A percentile compares a stretch with the other conserved stretches of the same genome.
Conservation (phyloP, 2,113 vertebrate genomes). For the Scalopus aquaticus region DNA sequence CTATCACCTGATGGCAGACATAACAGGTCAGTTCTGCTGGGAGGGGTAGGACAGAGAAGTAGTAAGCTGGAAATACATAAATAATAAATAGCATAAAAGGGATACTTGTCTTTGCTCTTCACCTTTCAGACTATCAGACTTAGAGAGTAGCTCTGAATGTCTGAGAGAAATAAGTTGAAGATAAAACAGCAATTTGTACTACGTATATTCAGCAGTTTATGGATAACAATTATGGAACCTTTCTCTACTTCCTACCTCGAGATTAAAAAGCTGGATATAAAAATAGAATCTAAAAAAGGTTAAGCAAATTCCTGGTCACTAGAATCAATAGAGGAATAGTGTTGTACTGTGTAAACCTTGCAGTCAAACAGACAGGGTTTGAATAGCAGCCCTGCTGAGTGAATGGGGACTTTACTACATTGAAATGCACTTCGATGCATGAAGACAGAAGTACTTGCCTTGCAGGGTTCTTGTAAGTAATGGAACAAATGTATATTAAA, state of each 20-base stretch:
- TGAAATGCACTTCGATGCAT: not conserved
- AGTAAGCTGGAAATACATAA: not conserved
- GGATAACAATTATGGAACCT: not conserved
- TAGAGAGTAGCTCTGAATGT: not conserved
- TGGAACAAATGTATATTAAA: not conserved
- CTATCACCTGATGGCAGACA: not conserved
- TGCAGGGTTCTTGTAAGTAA: not conserved
- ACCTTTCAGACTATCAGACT: not conserved
- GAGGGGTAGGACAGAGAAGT: not conserved
- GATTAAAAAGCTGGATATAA: slow-evolving; percentile 3
- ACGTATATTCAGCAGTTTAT: not conserved
- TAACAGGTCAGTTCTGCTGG: not conserved
- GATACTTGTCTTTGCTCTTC: not conserved
- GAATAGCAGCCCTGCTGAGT: not conserved
- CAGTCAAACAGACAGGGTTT: not conserved
- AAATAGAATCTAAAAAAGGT: not conserved
- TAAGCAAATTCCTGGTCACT: not conserved
- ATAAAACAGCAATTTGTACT: not conserved
- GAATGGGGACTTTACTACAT: not conserved
- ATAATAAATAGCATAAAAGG: not conserved
- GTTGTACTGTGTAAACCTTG: not conserved
- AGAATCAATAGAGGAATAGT: not conserved
- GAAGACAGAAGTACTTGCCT: not conserved
- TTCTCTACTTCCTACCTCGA: not conserved
- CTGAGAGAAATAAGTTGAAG: not conserved